Evolutionary conservation across 1,140 invertebrate species (phyloP), one percentile per base, ranked within the genome.

Genomic region (Hetaerina americana): DNA sequence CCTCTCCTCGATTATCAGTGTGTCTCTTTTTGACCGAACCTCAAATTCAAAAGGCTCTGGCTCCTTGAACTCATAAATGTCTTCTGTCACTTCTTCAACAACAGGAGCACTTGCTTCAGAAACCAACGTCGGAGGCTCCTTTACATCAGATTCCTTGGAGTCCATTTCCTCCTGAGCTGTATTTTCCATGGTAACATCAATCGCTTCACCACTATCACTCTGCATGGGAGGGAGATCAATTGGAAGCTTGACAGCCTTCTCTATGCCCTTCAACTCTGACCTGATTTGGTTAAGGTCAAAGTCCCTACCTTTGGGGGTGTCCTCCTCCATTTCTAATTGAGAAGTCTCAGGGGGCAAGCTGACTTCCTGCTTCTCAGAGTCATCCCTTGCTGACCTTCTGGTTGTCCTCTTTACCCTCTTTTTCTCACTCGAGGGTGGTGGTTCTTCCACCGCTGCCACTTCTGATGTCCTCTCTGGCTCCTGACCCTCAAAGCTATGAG

Each of bases 11-110:
- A 22, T 10, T 5, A 29, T 25, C 15, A 27, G 12, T 66, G 57
- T n/a, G 26, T 71, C 70, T 24, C 70, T 10, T 27, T 76, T 77
- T 18, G 84, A 82, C 57, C 89, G 84, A 10, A 89, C 85, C 79
- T 92, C 90, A 75, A 92, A 88, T 79, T 93, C 90, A 77, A 93
- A 93, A 0, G 91, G 90, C 80, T 94, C 92, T 0, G 91, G 90
- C 81, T 94, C 92, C 80, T 93, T 93, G 76, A 94, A 94, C 79
- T 94, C 92, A 76, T 94, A 94, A 77, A 93, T 87, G 79, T 93
- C 92, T 75, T 90, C 88, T 5, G 40, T 57, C 22, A 86, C 31
- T 28, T 71, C 68, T 10, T 15, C 26, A 28, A 66, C 27, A 12
- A 66, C 25, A 15, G 66, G n/a, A 12, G 5, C 15, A 27, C 27